Base-by-base conservation (phyloP, 2,888 invertebrate species). In the Galerucella pusilla region DNA sequence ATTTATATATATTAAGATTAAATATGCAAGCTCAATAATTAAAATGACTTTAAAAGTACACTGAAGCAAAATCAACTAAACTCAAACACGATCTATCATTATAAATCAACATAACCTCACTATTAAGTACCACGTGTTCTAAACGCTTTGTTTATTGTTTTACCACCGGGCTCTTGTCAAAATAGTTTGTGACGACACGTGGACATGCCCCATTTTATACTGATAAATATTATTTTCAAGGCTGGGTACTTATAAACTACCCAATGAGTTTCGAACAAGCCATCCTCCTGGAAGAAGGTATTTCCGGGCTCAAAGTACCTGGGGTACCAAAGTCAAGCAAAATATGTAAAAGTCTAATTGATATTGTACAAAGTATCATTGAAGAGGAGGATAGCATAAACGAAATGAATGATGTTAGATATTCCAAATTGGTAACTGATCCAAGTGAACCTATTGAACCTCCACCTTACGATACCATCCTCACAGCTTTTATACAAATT, bases 221-320 rank as follows among this genome's bases (percentile, higher is more conserved):
- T 61, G 7, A 25, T 0, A 57, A 67, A 12, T 71, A 52, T 11
- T 46, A 59, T 71, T 66, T 64, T 63, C 35, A 52, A 79, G 83
- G 6, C 54, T 93, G 92, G 89, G 91, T 90, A n/a, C 86, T 93
- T 65, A 85, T 93, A 60, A 92, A 93, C 84, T 93, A 90, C 82
- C 93, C 93, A 0, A 89, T 88, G 75, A 89, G 88, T 7, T 90
- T 90, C 73, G 86, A 89, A 45, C 91, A 93, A 85, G 91, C 92
- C 59, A 88, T 89, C 79, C 87, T 90, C 61, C 84, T 93, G 49
- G 93, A 93, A 85, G 90, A 90, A 85, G 88, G 88, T 1, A 87
- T 93, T 82, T 89, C 90, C 11, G 91, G 92, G 0, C 83, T 83
- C 63, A 85, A 85, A 61, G 88, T 91, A 25, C 90, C 91, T 9